These are phyloP conservation scores for Crax fasciolata DNA, from an alignment of 2,797 vertebrate species.

Conservation along the genomic window DNA sequence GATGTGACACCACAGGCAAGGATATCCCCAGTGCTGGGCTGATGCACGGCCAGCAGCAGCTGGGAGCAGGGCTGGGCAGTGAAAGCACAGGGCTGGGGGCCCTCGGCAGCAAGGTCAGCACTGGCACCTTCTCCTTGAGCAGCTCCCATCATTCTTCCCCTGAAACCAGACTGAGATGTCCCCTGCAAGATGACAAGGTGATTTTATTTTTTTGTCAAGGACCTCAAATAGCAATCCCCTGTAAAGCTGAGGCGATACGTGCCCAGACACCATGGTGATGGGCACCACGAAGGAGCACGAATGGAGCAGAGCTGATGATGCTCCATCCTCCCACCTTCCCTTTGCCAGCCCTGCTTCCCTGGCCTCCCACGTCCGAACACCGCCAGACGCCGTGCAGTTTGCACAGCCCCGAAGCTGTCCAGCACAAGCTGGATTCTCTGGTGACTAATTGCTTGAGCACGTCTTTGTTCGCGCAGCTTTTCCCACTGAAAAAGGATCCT, in stretches of 20 bases:
- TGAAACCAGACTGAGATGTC: neutral
- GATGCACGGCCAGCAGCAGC: accelerated
- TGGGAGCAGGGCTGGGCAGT: accelerated
- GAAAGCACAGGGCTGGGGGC: neutral
- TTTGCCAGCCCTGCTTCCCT: neutral
- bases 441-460: conserved; percentile 13
- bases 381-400: neutral
- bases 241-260: neutral
- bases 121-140: neutral
- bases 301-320: neutral
- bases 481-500: neutral
- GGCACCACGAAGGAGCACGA: neutral
- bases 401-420: accelerated
- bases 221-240: neutral
- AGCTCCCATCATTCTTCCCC: neutral
- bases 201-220: neutral
- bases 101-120: accelerated
- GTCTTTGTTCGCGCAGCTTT: conserved; percentile 48
- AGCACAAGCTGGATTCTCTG: neutral
- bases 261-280: neutral
- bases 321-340: neutral
- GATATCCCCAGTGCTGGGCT: neutral
- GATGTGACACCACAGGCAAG: neutral
- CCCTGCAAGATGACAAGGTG: neutral
- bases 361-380: neutral